Percentiles rank a stretch among this genome's conserved stretches.
phyloP scores from a whole-genome alignment of 2,888 invertebrate genomes.

The Byasa hedistus region DNA sequence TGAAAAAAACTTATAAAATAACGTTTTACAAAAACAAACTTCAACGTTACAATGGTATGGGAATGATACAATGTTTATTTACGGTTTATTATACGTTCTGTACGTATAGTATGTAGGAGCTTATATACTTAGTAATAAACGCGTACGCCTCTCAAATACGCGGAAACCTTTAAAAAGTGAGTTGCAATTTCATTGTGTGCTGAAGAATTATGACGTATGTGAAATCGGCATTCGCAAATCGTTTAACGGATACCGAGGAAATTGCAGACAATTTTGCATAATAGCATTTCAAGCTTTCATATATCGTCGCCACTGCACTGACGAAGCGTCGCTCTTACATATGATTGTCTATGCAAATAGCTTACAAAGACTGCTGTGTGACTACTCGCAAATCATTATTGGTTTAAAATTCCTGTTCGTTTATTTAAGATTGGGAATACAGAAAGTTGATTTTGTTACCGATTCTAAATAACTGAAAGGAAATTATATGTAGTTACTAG shows the following conservation, averaged over 20 bases:
- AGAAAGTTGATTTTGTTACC: conserved; percentile 29
- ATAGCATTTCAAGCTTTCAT: conserved; percentile 60
- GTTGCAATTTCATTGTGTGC: conserved; percentile 77
- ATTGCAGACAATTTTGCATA: conserved; percentile 75
- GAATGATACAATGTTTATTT: conserved; percentile 14
- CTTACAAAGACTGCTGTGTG: neutral
- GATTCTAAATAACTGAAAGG: too few species aligned
- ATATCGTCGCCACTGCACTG: conserved; percentile 43
- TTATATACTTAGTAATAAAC: conserved; percentile 19
- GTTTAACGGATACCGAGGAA: conserved; percentile 73
- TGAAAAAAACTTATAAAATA: too few species aligned
- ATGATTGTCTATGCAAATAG: conserved; percentile 38
- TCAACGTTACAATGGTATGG: too few species aligned
- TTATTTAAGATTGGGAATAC: neutral
- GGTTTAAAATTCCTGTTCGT: neutral
- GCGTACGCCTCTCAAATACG: conserved; percentile 47
- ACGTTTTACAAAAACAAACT: too few species aligned
- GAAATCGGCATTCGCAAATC: conserved; percentile 76
- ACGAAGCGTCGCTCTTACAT: conserved; percentile 38
- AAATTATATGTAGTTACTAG: too few species aligned
- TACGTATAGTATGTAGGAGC: conserved; percentile 17
- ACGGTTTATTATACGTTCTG: conserved; percentile 12
- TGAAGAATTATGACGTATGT: conserved; percentile 77
- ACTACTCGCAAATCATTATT: conserved; percentile 7
- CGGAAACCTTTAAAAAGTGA: conserved; percentile 67